phyloP scores from a whole-genome alignment of 2,888 invertebrate species.

The Polymixis flavicincta region DNA sequence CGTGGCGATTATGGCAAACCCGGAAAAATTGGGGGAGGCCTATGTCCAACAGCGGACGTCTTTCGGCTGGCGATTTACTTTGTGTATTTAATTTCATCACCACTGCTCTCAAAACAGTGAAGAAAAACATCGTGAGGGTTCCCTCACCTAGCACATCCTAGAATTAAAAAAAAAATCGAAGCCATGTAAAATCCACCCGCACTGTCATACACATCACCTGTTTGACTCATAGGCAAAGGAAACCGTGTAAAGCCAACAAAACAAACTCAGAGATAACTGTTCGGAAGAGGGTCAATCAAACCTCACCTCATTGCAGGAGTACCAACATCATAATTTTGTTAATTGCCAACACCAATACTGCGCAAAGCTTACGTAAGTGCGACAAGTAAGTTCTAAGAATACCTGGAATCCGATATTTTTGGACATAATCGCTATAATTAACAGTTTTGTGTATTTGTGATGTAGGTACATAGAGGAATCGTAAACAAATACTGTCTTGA shows the following conservation, averaged over 20 bases:
- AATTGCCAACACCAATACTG: constrained; percentile 71
- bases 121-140: too few relatives aligned
- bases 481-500: constrained; percentile 21
- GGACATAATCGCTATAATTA: constrained; percentile 52
- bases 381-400: constrained; percentile 61
- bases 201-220: too few relatives aligned
- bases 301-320: constrained; percentile 61
- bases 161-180: too few relatives aligned
- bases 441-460: constrained; percentile 38
- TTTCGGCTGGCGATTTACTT: too few relatives aligned
- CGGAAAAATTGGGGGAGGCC: too few relatives aligned
- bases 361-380: constrained; percentile 67
- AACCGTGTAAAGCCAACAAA: constrained; percentile 34
- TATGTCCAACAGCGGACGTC: too few relatives aligned
- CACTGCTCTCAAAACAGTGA: too few relatives aligned
- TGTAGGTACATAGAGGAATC: constrained; percentile 14
- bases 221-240: constrained; percentile 33
- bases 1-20: too few relatives aligned
- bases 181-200: too few relatives aligned
- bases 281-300: constrained; percentile 67
- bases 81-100: too few relatives aligned
- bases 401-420: constrained; percentile 46
- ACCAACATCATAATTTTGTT: constrained; percentile 65
- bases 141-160: too few relatives aligned
- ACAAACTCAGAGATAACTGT: constrained; percentile 52